phyloP scores from a whole-genome alignment of 2,113 vertebrate genomes.

The Dolichotis patagonum region DNA sequence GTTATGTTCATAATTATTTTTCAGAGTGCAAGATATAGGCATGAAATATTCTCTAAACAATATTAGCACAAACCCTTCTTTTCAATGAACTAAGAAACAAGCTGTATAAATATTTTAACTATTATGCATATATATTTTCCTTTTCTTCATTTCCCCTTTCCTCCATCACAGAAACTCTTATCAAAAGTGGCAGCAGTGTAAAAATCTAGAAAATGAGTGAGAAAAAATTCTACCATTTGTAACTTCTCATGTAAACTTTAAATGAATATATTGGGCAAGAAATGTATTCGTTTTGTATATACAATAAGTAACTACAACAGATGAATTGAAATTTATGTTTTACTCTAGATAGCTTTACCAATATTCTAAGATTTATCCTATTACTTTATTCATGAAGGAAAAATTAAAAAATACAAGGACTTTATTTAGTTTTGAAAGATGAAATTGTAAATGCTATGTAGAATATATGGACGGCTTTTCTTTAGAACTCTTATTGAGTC shows the following conservation, averaged over 20 bases:
- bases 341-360: conserved; percentile 79
- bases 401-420: conserved; percentile 37
- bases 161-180: conserved; percentile 34
- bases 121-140: too few relatives aligned
- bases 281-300: conserved; percentile 76
- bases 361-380: conserved; percentile 57
- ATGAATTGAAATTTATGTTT: conserved; percentile 76
- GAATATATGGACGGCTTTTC: background rate
- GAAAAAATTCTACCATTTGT: conserved; percentile 62
- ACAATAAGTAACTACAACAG: background rate
- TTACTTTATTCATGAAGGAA: conserved; percentile 64
- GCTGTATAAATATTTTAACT: too few relatives aligned
- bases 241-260: conserved; percentile 67
- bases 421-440: conserved; percentile 23
- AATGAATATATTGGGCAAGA: conserved; percentile 56
- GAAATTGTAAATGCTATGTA: background rate
- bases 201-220: conserved; percentile 48
- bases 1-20: too few relatives aligned
- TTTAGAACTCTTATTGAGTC: background rate
- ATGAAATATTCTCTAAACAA: too few relatives aligned
- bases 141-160: too few relatives aligned
- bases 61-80: too few relatives aligned
- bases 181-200: conserved; percentile 57
- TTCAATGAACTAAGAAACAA: too few relatives aligned
- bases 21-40: too few relatives aligned